Base-by-base conservation (phyloP, 2,888 invertebrate species). In the Proisotoma minuta region DNA sequence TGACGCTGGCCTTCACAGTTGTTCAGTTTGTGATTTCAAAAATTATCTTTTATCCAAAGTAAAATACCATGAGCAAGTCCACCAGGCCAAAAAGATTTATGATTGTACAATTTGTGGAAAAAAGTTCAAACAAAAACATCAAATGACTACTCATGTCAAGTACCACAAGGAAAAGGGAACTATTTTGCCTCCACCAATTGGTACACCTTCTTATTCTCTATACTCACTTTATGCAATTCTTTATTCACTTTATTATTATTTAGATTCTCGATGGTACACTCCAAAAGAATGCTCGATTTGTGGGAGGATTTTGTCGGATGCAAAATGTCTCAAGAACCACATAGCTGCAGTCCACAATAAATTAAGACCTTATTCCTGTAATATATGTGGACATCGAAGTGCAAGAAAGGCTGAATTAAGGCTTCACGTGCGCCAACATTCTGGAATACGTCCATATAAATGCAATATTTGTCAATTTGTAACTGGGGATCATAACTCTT, bases 1-100 rank as follows among this genome's bases (percentile, higher is more conserved):
- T 10, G 90, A 91, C 75, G 84, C 90, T 81, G 92, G 91, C 75
- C 77, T 92, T 49, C 87, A 85, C 54, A 83, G 85, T 1, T 92
- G 91, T 77, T 84, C 85, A 72, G 79, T 85, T 66, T 91, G 91
- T 75, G 83, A 66, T 59, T 73, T 68, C 40, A 73, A 73, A 63
- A 69, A 68, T 10, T 58, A 68, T 39, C 54, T 65, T 4, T 60
- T 66, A 12, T 61, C 65, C 8, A 72, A 71, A 60, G 60, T 71
- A 1, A 69, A 71, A 47, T 71, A 74, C 28, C 73, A 73, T 57
- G 69, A 73, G 49, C 47, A 51, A 20, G 54, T 73, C 34, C 73
- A 73, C 51, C 56, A 43, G 3, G 39, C 57, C 2, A 53, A 64
- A 50, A 59, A 66, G 8, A 65, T 63, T 15, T 69, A 63, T 48